Percentiles rank a stretch among this genome's conserved stretches.
These are phyloP conservation scores for Ploceus nigricollis DNA, from an alignment of 2,113 vertebrate species.

Conservation along the genomic window DNA sequence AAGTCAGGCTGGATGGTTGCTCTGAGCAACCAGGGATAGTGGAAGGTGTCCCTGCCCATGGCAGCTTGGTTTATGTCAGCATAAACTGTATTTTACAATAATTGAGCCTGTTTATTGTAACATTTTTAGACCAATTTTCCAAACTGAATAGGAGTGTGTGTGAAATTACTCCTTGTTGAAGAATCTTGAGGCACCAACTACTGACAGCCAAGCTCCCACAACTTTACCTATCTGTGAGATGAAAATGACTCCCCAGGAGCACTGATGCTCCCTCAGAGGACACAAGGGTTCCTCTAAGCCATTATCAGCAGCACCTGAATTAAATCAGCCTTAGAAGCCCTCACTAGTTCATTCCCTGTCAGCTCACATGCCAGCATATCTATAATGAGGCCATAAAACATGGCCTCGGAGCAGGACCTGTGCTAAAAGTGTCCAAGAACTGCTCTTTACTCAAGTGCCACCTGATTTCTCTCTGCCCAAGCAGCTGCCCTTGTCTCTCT, in stretches of 20 bases:
- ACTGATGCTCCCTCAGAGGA: accelerated
- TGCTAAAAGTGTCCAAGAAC: neutral
- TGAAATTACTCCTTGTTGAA: neutral
- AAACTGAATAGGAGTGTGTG: neutral
- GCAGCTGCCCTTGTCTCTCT: neutral
- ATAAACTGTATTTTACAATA: neutral
- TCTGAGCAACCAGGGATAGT: accelerated
- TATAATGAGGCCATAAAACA: neutral
- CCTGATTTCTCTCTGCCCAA: neutral
- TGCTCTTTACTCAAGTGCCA: neutral
- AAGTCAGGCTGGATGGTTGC: neutral
- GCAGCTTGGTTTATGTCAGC: neutral
- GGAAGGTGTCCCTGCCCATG: neutral
- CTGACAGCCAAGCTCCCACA: neutral
- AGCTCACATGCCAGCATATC: neutral
- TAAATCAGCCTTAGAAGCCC: neutral
- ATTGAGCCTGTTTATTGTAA: neutral
- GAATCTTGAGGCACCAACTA: neutral
- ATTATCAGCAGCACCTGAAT: neutral
- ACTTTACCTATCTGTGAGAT: neutral
- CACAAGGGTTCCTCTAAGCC: neutral
- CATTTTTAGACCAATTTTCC: neutral
- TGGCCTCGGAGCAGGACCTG: neutral
- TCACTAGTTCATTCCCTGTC: neutral
- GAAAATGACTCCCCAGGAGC: neutral